Conservation (phyloP, 2,797 vertebrate species). For the Cryptoprocta ferox region DNA sequence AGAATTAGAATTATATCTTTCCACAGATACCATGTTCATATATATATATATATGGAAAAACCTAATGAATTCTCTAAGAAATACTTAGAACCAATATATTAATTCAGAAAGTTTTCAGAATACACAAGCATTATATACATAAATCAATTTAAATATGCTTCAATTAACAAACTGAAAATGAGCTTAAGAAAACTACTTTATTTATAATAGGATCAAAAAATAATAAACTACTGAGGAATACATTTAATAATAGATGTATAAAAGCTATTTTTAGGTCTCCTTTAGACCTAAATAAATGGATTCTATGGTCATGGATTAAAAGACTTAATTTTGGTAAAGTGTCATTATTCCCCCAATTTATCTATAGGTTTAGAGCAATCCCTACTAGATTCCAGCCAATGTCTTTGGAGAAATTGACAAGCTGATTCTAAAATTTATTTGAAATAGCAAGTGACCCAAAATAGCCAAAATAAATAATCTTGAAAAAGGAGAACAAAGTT, state of each 20-base stretch:
- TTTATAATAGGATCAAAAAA: not conserved
- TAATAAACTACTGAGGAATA: not conserved
- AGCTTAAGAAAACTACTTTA: not conserved
- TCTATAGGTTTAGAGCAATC: not conserved
- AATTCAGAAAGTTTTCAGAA: not conserved
- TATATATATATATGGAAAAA: not conserved
- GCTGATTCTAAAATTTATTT: not conserved
- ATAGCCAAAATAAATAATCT: not conserved
- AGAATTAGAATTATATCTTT: not conserved
- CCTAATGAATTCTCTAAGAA: not conserved
- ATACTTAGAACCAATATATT: not conserved
- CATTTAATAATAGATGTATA: not conserved
- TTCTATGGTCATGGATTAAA: not conserved
- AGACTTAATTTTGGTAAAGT: not conserved
- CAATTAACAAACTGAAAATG: not conserved
- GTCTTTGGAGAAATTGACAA: not conserved
- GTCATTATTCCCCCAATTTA: not conserved
- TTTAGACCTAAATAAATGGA: not conserved
- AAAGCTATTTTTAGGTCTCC: not conserved
- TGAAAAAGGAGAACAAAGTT: not conserved
- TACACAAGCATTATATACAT: not conserved
- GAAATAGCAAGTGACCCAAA: not conserved
- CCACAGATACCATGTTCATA: not conserved
- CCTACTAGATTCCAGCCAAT: not conserved
- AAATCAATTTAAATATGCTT: not conserved